Evolutionary conservation across 1,140 invertebrate genomes (phyloP), one percentile per base, ranked within the genome.

Genomic region (Pogonomyrmex californicus): DNA sequence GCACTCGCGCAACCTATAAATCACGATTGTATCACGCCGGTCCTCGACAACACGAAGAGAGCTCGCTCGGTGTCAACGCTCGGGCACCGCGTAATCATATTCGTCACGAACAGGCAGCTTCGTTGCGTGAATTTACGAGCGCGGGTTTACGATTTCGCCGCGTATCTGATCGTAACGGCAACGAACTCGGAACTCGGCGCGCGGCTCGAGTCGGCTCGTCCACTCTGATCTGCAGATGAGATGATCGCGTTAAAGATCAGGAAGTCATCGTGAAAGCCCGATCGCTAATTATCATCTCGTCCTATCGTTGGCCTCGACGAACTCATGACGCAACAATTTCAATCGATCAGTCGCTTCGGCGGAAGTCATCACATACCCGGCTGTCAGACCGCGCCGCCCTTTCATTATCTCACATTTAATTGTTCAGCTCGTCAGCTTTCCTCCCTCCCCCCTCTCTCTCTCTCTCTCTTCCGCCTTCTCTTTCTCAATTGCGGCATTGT

Each of bases 71-170:
- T 82, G 87, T 82, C 87, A 87, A 88, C 87, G 68, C 9, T 41
- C 41, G 10, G 49, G 14, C 47, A 66, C 10, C 58, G 44, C 62
- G 58, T 83, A 89, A 91, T 91, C 86, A 87, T 90, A 85, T 89
- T 86, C 78, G 66, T 88, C 85, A 75, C 73, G 82, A 89, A 85
- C 85, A 77, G 86, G 70, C 66, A 68, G 78, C 71, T 60, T 76
- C 33, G 68, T n/a, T 56, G 66, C 65, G 56, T 73, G 30, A 75
- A 85, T 87, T 91, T 91, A 90, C 85, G 86, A 91, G 62, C 30
- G 49, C 54, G 77, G 49, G 76, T 92, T 90, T 87, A 89, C 87
- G 85, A 91, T 87, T 87, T 88, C 60, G 47, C 49, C 44, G 58
- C 66, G 44, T 30, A 23, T 23, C 23, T 49, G 12, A 66, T 54